Percentiles rank a stretch among this genome's conserved stretches.
Conservation (phyloP, 2,797 vertebrate species). For the Mergus octosetaceus region DNA sequence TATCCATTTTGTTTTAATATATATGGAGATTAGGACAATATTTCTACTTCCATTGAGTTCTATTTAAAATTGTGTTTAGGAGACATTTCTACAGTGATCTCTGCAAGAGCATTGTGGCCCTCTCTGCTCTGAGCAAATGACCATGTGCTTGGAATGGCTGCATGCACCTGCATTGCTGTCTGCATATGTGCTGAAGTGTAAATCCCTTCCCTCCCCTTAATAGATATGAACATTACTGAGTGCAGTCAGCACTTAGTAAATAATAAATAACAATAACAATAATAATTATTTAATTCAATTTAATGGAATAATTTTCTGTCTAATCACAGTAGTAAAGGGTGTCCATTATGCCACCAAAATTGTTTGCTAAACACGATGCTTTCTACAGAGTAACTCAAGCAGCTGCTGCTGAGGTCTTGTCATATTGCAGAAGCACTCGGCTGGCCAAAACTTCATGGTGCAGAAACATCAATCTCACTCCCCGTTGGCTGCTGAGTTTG, state of each 20-base stretch:
- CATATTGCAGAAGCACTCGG: not conserved
- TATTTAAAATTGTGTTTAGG: not conserved
- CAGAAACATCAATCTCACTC: constrained; percentile 48
- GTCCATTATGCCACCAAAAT: constrained; percentile 17
- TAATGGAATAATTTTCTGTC: constrained; percentile 31
- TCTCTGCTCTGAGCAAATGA: not conserved
- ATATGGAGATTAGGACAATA: not conserved
- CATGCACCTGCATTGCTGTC: not conserved
- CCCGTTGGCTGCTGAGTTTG: not conserved
- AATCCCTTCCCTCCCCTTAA: not conserved
- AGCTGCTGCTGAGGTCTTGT: constrained; percentile 37
- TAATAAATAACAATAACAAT: constrained; percentile 1
- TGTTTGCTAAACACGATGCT: constrained; percentile 25
- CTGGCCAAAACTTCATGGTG: constrained; percentile 49
- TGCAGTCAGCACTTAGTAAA: not conserved
- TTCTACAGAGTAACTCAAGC: constrained; percentile 1
- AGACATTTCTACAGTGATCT: not conserved
- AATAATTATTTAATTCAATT: constrained; percentile 16
- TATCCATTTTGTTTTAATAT: not conserved
- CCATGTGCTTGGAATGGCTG: not conserved
- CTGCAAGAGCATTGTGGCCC: not conserved
- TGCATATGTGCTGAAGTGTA: not conserved
- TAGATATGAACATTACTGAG: not conserved
- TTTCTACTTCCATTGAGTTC: not conserved
- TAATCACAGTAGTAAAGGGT: constrained; percentile 20